A percentile compares a stretch with the other conserved stretches of the same genome.
Evolutionary conservation across 1,140 invertebrate species (phyloP).

Genomic region (Wasmannia auropunctata): DNA sequence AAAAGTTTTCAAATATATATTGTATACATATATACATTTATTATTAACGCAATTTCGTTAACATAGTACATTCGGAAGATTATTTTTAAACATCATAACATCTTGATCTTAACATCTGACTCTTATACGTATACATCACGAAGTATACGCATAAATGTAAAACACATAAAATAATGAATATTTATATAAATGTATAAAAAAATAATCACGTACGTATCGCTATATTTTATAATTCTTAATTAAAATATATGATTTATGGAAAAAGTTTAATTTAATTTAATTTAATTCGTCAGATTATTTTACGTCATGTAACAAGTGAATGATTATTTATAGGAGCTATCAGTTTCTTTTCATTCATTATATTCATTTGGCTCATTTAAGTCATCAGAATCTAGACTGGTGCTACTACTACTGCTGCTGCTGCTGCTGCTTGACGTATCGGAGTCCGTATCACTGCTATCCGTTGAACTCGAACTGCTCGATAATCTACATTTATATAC

Average conservation of each 20-base stretch:
- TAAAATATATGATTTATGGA: conserved; percentile 2
- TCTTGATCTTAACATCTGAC: no score
- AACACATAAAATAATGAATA: neutral
- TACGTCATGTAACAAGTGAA: conserved; percentile 6
- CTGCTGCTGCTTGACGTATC: conserved; percentile 65
- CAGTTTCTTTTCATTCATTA: conserved; percentile 27
- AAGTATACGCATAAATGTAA: neutral
- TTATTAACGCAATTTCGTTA: neutral
- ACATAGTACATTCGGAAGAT: neutral
- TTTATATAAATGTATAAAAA: neutral
- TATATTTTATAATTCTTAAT: neutral
- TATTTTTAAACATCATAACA: neutral
- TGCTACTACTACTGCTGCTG: conserved; percentile 63
- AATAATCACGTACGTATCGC: neutral
- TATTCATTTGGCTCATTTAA: conserved; percentile 44
- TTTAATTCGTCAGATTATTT: neutral
- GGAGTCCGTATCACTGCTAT: conserved; percentile 70
- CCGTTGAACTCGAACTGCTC: conserved; percentile 66
- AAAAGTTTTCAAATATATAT: conserved; percentile 4
- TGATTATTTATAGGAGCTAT: neutral
- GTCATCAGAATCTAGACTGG: conserved; percentile 70
- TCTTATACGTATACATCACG: neutral
- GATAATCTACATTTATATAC: conserved; percentile 58
- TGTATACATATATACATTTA: neutral
- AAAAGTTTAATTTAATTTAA: neutral